Conservation (phyloP, 2,113 vertebrate species). For the Salvelinus fontinalis region DNA sequence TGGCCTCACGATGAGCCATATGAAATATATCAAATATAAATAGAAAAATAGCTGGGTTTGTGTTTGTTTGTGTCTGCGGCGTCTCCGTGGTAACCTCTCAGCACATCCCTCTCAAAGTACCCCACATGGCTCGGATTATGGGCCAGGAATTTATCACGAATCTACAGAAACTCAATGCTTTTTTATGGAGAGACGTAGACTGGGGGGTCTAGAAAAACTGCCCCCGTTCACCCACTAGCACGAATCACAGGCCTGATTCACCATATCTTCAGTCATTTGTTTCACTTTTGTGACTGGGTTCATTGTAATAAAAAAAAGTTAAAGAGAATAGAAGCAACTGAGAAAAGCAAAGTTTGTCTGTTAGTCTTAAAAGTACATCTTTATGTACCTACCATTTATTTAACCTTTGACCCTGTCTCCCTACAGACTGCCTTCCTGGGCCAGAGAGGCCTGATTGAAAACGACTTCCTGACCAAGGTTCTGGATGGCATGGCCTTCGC, state of each 20-base stretch:
- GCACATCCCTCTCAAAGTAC: conserved; percentile 67
- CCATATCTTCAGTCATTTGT: conserved; percentile 37
- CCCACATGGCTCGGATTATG: conserved; percentile 77
- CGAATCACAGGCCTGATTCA: conserved; percentile 43
- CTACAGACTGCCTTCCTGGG: conserved; percentile 93
- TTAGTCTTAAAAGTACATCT: not conserved
- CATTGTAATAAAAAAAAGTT: not conserved
- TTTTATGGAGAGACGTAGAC: conserved; percentile 56
- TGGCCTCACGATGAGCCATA: conserved; percentile 51
- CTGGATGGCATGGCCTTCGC: conserved; percentile 98
- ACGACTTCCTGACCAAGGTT: conserved; percentile 96
- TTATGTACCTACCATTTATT: not conserved
- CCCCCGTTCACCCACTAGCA: conserved; percentile 41
- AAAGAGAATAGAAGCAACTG: not conserved
- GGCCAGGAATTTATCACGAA: conserved; percentile 39
- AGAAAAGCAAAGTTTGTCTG: not conserved
- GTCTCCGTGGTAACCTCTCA: conserved; percentile 68
- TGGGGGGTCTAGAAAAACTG: conserved; percentile 42
- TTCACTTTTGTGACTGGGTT: not conserved
- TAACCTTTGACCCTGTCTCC: conserved; percentile 51
- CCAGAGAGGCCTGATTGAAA: conserved; percentile 94
- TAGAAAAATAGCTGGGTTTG: conserved; percentile 61
- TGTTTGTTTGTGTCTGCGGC: conserved; percentile 69
- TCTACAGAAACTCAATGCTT: conserved; percentile 52
- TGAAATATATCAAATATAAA: conserved; percentile 67